Evolutionary conservation across 2,113 vertebrate genomes (phyloP).

Genomic region (Nycticebus coucang): DNA sequence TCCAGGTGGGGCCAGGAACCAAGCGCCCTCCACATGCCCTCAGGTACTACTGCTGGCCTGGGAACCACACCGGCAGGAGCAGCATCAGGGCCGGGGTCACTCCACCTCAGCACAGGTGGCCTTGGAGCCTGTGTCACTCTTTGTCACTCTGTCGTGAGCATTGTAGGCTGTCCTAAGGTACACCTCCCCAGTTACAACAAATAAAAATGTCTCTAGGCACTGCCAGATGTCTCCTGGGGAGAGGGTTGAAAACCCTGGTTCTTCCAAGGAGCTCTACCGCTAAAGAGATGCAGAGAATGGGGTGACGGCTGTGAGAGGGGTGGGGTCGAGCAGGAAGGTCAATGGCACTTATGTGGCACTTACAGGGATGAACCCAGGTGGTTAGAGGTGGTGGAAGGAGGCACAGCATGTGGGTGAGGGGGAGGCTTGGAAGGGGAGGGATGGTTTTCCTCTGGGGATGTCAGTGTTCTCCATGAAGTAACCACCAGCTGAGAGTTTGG

Average conservation of each 20-base stretch:
- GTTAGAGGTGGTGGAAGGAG: fast-evolving
- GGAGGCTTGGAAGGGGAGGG: neutral
- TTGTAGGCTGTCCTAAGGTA: neutral
- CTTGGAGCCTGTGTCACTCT: neutral
- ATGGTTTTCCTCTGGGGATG: neutral
- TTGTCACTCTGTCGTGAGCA: neutral
- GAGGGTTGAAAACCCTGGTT: neutral
- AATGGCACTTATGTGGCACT: fast-evolving
- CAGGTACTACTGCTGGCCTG: neutral
- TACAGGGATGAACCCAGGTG: too few species aligned
- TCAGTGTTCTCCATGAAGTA: neutral
- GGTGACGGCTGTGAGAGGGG: neutral
- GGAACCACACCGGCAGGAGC: neutral
- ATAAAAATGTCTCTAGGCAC: neutral
- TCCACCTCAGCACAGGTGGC: too few species aligned
- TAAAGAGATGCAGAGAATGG: neutral
- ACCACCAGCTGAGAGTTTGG: neutral
- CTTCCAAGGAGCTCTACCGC: neutral
- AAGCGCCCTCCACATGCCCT: too few species aligned
- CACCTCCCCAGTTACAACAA: neutral
- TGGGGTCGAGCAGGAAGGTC: neutral
- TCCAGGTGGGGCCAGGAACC: neutral
- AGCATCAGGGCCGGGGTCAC: neutral
- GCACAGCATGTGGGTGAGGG: neutral
- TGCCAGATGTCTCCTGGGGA: neutral